Evolutionary conservation across 1,140 invertebrate genomes (phyloP).

Genomic region (roundworm (Caenorhabditis elegans)): DNA sequence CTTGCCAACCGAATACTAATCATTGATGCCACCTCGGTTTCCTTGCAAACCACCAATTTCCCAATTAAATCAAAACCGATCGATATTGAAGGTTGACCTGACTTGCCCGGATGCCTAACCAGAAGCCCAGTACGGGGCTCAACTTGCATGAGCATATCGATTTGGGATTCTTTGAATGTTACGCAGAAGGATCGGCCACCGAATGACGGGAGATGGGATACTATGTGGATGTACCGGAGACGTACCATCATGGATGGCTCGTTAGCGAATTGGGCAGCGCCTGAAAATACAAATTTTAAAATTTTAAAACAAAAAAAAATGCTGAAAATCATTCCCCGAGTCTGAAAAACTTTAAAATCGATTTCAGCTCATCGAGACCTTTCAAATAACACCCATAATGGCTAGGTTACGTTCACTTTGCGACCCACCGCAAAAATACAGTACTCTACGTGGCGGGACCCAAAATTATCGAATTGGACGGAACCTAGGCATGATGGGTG

Average conservation of each 20-base stretch:
- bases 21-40: constrained; percentile 43
- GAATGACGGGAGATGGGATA: constrained; percentile 50
- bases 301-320: too few relatives aligned
- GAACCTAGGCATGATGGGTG: too few relatives aligned
- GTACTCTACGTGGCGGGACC: too few relatives aligned
- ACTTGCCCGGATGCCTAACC: constrained; percentile 46
- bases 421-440: too few relatives aligned
- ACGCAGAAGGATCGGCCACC: constrained; percentile 48
- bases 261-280: background rate
- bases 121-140: constrained; percentile 46
- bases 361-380: too few relatives aligned
- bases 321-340: too few relatives aligned
- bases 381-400: too few relatives aligned
- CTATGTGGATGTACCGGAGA: constrained; percentile 51
- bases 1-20: constrained; percentile 42
- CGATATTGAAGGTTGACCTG: constrained; percentile 40
- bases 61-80: constrained; percentile 49
- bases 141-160: constrained; percentile 52
- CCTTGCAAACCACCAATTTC: constrained; percentile 36
- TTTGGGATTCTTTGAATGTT: constrained; percentile 49
- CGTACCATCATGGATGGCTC: constrained; percentile 41
- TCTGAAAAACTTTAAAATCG: too few relatives aligned
- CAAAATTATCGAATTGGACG: too few relatives aligned
- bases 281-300: too few relatives aligned
- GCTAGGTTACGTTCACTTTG: too few relatives aligned